Evolutionary conservation across 2,888 invertebrate genomes (phyloP).

Genomic region (Junonia oenone): DNA sequence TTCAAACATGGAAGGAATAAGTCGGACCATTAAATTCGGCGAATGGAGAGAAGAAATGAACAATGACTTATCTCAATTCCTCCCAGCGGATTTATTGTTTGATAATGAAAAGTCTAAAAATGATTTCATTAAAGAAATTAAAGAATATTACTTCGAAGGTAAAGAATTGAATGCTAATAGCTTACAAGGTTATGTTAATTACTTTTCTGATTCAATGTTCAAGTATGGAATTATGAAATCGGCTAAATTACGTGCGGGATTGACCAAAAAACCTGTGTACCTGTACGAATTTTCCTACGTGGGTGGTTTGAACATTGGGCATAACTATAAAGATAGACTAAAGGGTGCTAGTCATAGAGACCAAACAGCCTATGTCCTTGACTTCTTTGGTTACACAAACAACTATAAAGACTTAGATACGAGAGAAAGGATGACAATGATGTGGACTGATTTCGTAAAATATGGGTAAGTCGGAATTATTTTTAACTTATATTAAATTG

Average conservation of each 20-base stretch:
- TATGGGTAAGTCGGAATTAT: slow-evolving; percentile 62
- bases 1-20: slow-evolving; percentile 67
- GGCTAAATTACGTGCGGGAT: slow-evolving; percentile 48
- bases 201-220: slow-evolving; percentile 68
- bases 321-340: slow-evolving; percentile 54
- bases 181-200: slow-evolving; percentile 54
- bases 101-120: slow-evolving; percentile 41
- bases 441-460: slow-evolving; percentile 67
- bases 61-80: slow-evolving; percentile 53
- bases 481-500: no score
- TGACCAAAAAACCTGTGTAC: slow-evolving; percentile 45
- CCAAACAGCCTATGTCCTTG: slow-evolving; percentile 60
- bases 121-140: slow-evolving; percentile 42
- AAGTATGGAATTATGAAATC: slow-evolving; percentile 62
- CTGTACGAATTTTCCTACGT: slow-evolving; percentile 64
- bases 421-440: slow-evolving; percentile 56
- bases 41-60: slow-evolving; percentile 64
- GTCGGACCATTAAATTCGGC: slow-evolving; percentile 52
- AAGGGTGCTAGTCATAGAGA: slow-evolving; percentile 68
- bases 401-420: slow-evolving; percentile 52
- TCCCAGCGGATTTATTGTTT: slow-evolving; percentile 60
- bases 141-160: slow-evolving; percentile 52
- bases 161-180: slow-evolving; percentile 46
- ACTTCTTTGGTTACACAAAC: slow-evolving; percentile 54
- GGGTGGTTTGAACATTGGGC: slow-evolving; percentile 55